Conservation (phyloP, 2,113 vertebrate species). For the Rhizomys pruinosus region DNA sequence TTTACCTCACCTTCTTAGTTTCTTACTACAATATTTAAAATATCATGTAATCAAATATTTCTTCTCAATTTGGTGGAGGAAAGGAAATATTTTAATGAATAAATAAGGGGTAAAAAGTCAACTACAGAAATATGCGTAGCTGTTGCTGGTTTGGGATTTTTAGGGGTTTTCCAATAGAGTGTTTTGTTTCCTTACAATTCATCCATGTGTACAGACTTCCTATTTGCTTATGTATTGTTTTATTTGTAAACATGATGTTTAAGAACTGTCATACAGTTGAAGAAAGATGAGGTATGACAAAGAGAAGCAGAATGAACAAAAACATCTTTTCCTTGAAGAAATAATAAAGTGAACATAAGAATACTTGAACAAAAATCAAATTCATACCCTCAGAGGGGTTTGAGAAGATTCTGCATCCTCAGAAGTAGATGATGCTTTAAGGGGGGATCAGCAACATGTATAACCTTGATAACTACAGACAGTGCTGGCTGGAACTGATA, state of each 20-base stretch:
- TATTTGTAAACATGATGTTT: neutral
- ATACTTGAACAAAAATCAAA: neutral
- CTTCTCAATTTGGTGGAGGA: neutral
- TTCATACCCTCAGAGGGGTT: neutral
- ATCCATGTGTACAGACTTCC: neutral
- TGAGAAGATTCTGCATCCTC: neutral
- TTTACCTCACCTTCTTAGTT: neutral
- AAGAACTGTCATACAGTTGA: neutral
- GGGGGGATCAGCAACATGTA: neutral
- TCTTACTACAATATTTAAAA: neutral
- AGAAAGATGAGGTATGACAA: neutral
- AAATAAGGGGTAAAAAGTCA: neutral
- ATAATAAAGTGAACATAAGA: neutral
- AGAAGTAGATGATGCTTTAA: neutral
- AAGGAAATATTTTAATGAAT: slow-evolving; percentile 11
- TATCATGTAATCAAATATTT: neutral
- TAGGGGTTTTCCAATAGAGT: neutral
- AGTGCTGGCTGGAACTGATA: neutral
- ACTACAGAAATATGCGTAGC: neutral
- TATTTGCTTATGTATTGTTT: neutral
- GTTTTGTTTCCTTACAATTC: neutral
- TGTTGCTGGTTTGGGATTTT: neutral
- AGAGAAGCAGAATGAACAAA: neutral
- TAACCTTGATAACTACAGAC: neutral
- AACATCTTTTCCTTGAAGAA: neutral